Conservation (phyloP, 2,113 vertebrate species). For the Pimephales promelas region DNA sequence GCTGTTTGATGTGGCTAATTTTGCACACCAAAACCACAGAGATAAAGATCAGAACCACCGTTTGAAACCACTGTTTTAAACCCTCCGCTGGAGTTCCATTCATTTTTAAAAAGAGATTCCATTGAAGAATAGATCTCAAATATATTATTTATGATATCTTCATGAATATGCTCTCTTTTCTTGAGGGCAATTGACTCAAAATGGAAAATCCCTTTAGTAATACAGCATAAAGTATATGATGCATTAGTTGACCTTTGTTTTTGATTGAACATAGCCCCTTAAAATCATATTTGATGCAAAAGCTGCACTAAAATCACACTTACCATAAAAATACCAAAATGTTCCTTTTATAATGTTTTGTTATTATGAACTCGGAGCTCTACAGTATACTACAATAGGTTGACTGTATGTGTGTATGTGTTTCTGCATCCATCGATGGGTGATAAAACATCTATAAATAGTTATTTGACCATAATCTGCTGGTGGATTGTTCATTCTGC, state of each 20-base stretch:
- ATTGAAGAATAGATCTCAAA: no score
- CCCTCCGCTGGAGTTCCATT: neutral
- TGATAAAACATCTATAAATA: constrained; percentile 65
- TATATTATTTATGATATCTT: neutral
- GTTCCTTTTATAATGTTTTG: neutral
- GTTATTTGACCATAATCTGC: constrained; percentile 54
- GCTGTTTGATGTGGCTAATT: constrained; percentile 54
- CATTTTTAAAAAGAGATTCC: no score
- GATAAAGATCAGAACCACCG: constrained; percentile 7
- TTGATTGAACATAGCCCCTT: neutral
- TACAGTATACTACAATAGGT: neutral
- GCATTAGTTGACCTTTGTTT: constrained; percentile 28
- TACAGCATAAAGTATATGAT: neutral
- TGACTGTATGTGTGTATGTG: constrained; percentile 26
- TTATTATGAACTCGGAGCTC: neutral
- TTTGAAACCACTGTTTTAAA: neutral
- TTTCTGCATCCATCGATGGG: no score
- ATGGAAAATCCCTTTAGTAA: neutral
- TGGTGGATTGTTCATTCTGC: constrained; percentile 63
- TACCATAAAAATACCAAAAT: neutral
- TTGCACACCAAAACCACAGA: constrained; percentile 50
- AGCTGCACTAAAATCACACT: neutral
- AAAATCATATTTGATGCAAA: neutral
- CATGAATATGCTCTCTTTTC: neutral
- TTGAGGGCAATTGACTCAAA: neutral